These are phyloP conservation scores for Zeus faber DNA, from an alignment of 2,113 vertebrate genomes.

Conservation along the genomic window DNA sequence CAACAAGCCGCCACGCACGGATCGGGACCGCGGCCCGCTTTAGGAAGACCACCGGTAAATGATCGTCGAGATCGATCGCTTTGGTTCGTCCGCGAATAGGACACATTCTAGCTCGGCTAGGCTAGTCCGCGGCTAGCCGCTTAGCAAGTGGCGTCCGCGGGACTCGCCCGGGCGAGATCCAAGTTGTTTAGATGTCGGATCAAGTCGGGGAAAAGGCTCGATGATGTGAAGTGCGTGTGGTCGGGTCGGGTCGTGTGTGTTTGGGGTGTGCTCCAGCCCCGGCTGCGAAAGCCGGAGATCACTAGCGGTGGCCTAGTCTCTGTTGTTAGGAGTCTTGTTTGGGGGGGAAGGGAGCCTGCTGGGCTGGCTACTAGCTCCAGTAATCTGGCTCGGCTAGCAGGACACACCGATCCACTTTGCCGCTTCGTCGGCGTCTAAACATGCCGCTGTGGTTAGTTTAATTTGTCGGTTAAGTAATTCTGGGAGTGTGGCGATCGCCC, in stretches of 20 bases:
- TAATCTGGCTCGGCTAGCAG: constrained; percentile 8
- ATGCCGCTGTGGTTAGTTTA: too few relatives aligned
- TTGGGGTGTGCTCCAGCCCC: constrained; percentile 54
- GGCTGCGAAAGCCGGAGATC: constrained; percentile 62
- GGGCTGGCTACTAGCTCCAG: constrained; percentile 17
- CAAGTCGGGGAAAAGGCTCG: too few relatives aligned
- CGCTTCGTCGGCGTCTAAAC: too few relatives aligned
- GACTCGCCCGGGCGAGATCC: constrained; percentile 14
- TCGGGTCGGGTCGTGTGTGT: constrained; percentile 41
- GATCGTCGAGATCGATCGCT: constrained; percentile 18
- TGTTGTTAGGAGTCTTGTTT: constrained; percentile 59
- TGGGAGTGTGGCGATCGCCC: too few relatives aligned
- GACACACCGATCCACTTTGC: too few relatives aligned
- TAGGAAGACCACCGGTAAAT: constrained; percentile 76
- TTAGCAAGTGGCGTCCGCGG: constrained; percentile 51
- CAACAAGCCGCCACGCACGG: constrained; percentile 69
- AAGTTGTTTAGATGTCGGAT: too few relatives aligned
- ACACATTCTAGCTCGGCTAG: constrained; percentile 61
- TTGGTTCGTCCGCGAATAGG: constrained; percentile 31
- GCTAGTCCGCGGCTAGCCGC: constrained; percentile 65
- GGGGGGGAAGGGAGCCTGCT: constrained; percentile 53
- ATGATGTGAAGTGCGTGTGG: constrained; percentile 25
- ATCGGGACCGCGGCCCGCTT: constrained; percentile 68
- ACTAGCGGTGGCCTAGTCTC: constrained; percentile 71
- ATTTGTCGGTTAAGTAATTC: too few relatives aligned